These are phyloP conservation scores for Erebia palarica DNA, from an alignment of 2,888 invertebrate species.

Conservation along the genomic window DNA sequence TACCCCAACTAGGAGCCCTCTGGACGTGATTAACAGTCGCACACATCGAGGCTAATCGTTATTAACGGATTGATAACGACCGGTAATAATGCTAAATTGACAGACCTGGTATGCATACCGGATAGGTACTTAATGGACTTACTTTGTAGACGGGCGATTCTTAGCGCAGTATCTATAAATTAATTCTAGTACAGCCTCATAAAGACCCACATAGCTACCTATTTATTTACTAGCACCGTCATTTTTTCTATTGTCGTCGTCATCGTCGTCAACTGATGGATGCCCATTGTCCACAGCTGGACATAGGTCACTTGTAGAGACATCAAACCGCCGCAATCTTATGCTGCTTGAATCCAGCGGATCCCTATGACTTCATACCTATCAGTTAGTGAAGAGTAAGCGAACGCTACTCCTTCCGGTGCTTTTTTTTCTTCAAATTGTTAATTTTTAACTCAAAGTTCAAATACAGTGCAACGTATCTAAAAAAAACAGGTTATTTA, in stretches of 20 bases:
- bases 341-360: no score
- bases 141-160: constrained; percentile 15
- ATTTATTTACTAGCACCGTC: not conserved
- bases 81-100: constrained; percentile 52
- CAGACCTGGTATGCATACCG: constrained; percentile 18
- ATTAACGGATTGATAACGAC: constrained; percentile 53
- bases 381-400: no score
- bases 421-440: no score
- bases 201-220: not conserved
- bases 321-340: no score
- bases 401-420: no score
- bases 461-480: not conserved
- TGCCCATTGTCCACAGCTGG: no score
- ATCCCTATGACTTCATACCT: no score
- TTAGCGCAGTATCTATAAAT: not conserved
- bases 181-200: not conserved
- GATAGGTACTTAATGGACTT: constrained; percentile 21
- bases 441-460: no score
- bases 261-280: no score
- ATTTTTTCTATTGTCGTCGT: no score
- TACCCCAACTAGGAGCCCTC: constrained; percentile 11
- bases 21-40: constrained; percentile 51
- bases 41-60: constrained; percentile 59
- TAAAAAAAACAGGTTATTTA: not conserved
- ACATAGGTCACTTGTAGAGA: no score